Conservation (phyloP, 2,113 vertebrate genomes). For the Furnarius figulus region DNA sequence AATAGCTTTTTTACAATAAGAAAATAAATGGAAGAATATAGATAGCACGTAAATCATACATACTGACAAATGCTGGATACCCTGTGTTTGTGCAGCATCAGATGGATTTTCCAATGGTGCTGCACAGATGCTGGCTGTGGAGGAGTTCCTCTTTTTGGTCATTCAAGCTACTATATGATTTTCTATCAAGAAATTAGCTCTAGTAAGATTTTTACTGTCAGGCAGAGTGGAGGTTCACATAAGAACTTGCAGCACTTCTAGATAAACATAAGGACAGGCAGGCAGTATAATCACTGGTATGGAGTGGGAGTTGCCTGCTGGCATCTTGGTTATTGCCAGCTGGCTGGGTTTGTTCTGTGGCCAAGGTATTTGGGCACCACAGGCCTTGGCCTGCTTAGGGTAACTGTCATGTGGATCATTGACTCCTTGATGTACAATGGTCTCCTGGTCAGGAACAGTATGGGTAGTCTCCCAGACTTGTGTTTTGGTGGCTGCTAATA, state of each 20-base stretch:
- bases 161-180: background rate
- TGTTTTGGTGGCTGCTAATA: background rate
- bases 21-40: background rate
- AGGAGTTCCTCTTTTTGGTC: background rate
- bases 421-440: rapidly evolving
- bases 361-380: background rate
- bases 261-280: background rate
- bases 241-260: background rate
- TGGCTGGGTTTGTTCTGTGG: background rate
- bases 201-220: background rate
- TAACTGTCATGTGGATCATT: background rate
- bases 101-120: background rate
- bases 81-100: rapidly evolving
- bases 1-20: background rate
- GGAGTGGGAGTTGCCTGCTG: background rate
- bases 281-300: rapidly evolving
- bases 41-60: rapidly evolving
- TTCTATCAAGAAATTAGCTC: background rate
- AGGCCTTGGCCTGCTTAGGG: background rate
- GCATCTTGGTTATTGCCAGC: background rate
- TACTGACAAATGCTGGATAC: background rate
- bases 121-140: background rate
- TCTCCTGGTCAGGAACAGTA: background rate
- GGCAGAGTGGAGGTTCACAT: background rate
- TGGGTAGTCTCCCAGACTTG: rapidly evolving